Evolutionary conservation across 53 echinoderm and acorn worm genomes (phyloP).

Genomic region (Temnopleurus reevesii): DNA sequence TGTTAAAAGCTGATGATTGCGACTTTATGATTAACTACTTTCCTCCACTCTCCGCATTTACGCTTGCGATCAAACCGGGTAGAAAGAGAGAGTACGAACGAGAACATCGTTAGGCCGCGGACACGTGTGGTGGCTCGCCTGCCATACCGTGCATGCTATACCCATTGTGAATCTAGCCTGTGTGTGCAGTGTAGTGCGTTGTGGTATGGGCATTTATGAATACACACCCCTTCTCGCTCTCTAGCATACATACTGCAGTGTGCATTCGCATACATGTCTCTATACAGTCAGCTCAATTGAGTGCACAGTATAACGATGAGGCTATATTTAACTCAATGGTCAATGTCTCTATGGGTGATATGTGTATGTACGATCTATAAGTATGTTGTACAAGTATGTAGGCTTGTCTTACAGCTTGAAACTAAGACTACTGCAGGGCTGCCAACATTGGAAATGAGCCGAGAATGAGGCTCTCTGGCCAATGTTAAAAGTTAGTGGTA

Average conservation of each 20-base stretch:
- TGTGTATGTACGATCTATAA: too few species aligned
- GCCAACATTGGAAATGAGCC: too few species aligned
- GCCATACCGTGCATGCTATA: neutral
- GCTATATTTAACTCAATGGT: neutral
- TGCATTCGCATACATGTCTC: neutral
- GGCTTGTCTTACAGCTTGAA: neutral
- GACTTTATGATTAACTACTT: neutral
- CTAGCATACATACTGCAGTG: too few species aligned
- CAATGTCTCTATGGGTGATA: too few species aligned
- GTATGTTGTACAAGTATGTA: neutral
- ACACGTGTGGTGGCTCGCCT: constrained; percentile 9
- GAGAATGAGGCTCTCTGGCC: too few species aligned
- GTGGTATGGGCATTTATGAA: neutral
- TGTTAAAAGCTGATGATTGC: constrained; percentile 9
- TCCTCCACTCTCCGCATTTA: too few species aligned
- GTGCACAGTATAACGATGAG: neutral
- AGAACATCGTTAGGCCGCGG: too few species aligned
- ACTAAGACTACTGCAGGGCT: neutral
- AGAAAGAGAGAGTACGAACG: too few species aligned
- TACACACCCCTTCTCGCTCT: neutral
- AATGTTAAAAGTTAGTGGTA: too few species aligned
- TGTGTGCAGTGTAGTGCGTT: neutral
- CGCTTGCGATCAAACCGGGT: too few species aligned
- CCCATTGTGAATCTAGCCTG: neutral
- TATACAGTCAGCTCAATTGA: neutral